A percentile compares a stretch with the other conserved stretches of the same genome.
These are phyloP conservation scores for Parelbella ahira DNA, from an alignment of 2,888 invertebrate genomes.

Conservation along the genomic window DNA sequence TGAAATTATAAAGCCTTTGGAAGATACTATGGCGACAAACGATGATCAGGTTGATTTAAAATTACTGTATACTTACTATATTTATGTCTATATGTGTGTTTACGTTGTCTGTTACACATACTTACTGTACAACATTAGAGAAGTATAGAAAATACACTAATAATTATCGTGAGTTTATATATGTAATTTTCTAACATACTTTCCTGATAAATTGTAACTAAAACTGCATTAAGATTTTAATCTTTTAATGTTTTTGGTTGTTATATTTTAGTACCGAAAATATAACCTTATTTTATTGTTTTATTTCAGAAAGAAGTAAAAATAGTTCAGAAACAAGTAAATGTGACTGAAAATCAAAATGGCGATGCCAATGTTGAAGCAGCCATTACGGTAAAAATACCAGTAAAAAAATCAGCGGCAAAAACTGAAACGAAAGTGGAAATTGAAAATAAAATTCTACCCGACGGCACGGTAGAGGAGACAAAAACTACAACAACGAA, in stretches of 20 bases:
- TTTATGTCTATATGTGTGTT: conserved; percentile 63
- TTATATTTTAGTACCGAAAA: conserved; percentile 14
- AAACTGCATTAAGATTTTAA: conserved; percentile 25
- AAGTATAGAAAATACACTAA: conserved; percentile 43
- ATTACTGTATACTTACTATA: conserved; percentile 67
- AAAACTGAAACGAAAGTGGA: conserved; percentile 72
- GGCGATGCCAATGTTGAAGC: conserved; percentile 54
- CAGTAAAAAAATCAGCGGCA: conserved; percentile 60
- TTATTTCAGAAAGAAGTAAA: conserved; percentile 62
- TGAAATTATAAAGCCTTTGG: conserved; percentile 31
- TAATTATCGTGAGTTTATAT: conserved; percentile 48
- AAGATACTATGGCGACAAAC: conserved; percentile 42
- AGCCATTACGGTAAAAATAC: conserved; percentile 59
- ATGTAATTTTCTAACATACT: conserved; percentile 30
- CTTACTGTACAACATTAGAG: conserved; percentile 58
- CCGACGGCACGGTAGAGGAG: conserved; percentile 67
- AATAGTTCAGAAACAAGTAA: conserved; percentile 55
- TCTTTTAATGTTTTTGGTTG: conserved; percentile 15
- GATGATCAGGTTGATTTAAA: conserved; percentile 68
- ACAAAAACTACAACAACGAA: conserved; percentile 67
- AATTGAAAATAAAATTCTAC: conserved; percentile 57
- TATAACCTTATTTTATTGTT: conserved; percentile 22
- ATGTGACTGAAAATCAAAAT: conserved; percentile 58
- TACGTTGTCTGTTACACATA: conserved; percentile 61
- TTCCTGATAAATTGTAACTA: conserved; percentile 29